Conservation (phyloP, 2,797 vertebrate genomes). For the Coluber constrictor region DNA sequence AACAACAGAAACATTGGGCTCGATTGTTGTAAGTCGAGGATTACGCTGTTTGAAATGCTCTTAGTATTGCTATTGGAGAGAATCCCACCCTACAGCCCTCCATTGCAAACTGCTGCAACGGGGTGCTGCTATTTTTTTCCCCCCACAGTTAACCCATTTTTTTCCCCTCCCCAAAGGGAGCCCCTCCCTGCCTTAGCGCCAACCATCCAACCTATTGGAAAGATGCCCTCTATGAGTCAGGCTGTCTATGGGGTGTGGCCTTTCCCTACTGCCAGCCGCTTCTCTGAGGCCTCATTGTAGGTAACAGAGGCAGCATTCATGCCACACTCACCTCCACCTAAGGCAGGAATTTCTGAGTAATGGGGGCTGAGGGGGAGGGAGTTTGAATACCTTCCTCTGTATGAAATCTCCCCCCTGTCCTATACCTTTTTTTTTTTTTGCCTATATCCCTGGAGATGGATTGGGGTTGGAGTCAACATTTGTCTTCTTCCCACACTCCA, state of each 20-base stretch:
- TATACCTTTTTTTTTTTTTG: not conserved
- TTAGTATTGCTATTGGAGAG: not conserved
- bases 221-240: conserved; percentile 6
- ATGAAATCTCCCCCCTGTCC: not conserved
- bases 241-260: conserved; percentile 9
- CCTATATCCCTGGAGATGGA: not conserved
- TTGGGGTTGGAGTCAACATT: no score
- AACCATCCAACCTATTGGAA: not conserved
- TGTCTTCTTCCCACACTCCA: not conserved
- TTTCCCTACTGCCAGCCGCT: not conserved
- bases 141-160: not conserved
- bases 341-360: conserved; percentile 66
- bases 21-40: not conserved
- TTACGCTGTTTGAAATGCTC: not conserved
- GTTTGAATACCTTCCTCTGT: conserved; percentile 20
- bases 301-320: conserved; percentile 64
- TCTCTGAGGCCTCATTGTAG: conserved; percentile 65
- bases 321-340: conserved; percentile 56
- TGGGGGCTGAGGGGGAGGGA: not conserved
- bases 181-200: not conserved
- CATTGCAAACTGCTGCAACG: not conserved
- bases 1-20: not conserved
- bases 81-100: not conserved
- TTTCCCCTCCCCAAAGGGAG: not conserved
- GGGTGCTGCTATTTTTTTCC: not conserved